phyloP scores from a whole-genome alignment of 2,888 invertebrate genomes.

The Rhingia rostrata region DNA sequence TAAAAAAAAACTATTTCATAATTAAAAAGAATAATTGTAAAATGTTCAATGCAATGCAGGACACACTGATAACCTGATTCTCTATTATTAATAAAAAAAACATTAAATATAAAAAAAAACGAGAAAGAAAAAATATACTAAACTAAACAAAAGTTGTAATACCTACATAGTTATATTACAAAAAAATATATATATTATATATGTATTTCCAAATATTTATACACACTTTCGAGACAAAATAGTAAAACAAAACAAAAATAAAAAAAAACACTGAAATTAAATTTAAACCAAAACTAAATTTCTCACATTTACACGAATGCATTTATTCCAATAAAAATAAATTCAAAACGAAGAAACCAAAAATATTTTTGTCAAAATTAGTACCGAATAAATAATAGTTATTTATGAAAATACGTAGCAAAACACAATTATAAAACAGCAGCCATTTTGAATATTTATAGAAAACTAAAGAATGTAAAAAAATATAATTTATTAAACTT shows the following conservation, averaged over 20 bases:
- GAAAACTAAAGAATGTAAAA: conserved; percentile 34
- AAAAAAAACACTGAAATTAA: conserved; percentile 36
- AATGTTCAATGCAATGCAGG: conserved; percentile 68
- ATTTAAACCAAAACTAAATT: conserved; percentile 46
- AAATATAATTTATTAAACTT: conserved; percentile 61
- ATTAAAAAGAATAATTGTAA: conserved; percentile 36
- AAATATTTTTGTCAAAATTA: conserved; percentile 66
- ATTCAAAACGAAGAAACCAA: conserved; percentile 14
- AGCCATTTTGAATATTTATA: conserved; percentile 72
- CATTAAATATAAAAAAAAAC: conserved; percentile 39
- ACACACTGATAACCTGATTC: conserved; percentile 71
- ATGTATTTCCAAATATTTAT: conserved; percentile 72
- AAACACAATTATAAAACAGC: conserved; percentile 59
- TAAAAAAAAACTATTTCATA: conserved; percentile 12
- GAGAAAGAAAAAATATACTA: conserved; percentile 40
- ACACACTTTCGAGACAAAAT: conserved; percentile 72
- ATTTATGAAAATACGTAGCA: conserved; percentile 56
- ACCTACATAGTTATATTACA: conserved; percentile 69
- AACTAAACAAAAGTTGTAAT: conserved; percentile 62
- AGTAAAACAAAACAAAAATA: conserved; percentile 44
- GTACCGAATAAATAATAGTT: conserved; percentile 40
- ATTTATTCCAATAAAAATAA: conserved; percentile 60
- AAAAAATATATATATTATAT: conserved; percentile 51
- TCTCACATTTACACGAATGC: conserved; percentile 73
- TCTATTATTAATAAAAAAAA: conserved; percentile 52